Evolutionary conservation across 2,888 invertebrate genomes (phyloP).

Genomic region (Trachelus iudaicus): DNA sequence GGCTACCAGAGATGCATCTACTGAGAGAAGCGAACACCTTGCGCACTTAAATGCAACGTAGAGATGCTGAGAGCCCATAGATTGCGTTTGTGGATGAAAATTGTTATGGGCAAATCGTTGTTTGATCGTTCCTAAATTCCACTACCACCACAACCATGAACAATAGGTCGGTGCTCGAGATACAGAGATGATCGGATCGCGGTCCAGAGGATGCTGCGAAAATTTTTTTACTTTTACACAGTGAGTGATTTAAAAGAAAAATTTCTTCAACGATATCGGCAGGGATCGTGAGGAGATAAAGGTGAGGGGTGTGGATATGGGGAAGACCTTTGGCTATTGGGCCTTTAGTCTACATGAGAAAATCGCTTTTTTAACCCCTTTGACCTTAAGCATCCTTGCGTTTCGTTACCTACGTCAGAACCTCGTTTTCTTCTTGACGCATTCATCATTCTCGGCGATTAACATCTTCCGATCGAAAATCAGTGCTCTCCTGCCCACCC

Average conservation of each 20-base stretch:
- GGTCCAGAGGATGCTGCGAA: neutral
- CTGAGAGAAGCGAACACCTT: conserved; percentile 35
- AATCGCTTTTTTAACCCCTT: neutral
- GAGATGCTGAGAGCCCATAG: conserved; percentile 3
- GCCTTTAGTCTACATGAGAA: neutral
- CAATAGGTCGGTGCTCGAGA: conserved; percentile 33
- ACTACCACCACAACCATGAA: conserved; percentile 8
- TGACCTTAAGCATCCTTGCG: neutral
- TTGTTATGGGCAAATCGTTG: conserved; percentile 44
- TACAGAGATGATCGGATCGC: conserved; percentile 1
- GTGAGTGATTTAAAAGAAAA: neutral
- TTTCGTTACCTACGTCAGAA: neutral
- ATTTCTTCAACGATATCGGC: neutral
- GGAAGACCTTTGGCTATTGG: neutral
- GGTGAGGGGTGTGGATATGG: neutral
- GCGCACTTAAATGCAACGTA: conserved; percentile 35
- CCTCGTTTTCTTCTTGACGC: conserved; percentile 10
- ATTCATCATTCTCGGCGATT: conserved; percentile 20
- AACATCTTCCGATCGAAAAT: conserved; percentile 17
- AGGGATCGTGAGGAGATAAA: neutral
- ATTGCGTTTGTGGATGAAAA: conserved; percentile 37
- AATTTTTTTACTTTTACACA: conserved; percentile 9
- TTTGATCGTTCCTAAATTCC: conserved; percentile 49
- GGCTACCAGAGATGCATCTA: conserved; percentile 18
- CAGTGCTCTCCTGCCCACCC: neutral